Evolutionary conservation across 2,797 vertebrate species (phyloP), one percentile per base, ranked within the genome.

Genomic region (Dipus sagitta): DNA sequence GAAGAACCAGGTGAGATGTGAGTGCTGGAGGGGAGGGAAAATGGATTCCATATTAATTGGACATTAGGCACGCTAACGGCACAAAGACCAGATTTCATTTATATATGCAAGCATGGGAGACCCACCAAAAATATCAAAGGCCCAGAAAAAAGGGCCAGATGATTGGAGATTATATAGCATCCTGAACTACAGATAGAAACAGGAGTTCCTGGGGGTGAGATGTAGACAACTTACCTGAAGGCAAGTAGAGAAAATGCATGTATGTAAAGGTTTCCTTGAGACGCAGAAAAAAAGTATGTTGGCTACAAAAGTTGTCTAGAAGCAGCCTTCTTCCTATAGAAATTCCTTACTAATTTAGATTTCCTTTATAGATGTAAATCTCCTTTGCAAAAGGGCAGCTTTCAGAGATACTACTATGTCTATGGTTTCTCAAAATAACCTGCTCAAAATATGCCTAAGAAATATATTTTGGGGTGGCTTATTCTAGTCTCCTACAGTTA

Each of bases 341-440:
- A 80, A 83, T n/a, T 82, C 11, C 24, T 52, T 77, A 68, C 82
- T 70, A 71, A 42, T 92, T 12, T 20, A 90, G 15, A 17, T 52
- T 93, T 83, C 42, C 34, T 77, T 83, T 87, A 74, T 28, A 77
- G 58, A 67, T 83, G 72, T 34, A 93, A 90, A 83, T 83, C 83
- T 90, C 4, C 30, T 87, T 93, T 78, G 17, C 24, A 86, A 86
- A 92, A 90, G 77, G 77, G 68, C 34, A 86, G 64, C 52, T 71
- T 79, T 82, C 60, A 83, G 67, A 88, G 58, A 14, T 60, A 78
- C 34, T 68, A 77, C 42, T 82, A 30, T 83, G 60, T 88, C 78
- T 92, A 67, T 15, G 72, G 67, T 87, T 87, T 90, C 72, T 93
- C 58, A 90, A 83, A 93, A 93, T 87, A 90, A 87, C 18, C 65